Base-by-base conservation (phyloP, 2,797 vertebrate genomes). In the Echiichthys vipera region DNA sequence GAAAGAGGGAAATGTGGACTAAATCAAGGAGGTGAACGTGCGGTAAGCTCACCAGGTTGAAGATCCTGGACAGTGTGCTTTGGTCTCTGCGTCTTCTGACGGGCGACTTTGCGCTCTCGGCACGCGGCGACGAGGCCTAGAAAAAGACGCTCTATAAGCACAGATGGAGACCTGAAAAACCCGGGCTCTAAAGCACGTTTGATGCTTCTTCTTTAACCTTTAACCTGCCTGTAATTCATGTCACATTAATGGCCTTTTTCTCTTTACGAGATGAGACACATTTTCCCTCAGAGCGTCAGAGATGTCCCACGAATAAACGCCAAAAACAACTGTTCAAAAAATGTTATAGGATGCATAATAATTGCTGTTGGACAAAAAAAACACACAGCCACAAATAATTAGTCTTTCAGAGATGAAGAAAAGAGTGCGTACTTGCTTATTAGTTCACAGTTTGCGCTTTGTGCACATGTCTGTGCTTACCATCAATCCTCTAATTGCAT, bases 1-100 rank as follows among this genome's bases (percentile, higher is more conserved):
- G 22, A 57, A 34, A 53, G 22, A 25, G 27, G n/a, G 20, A 13
- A 9, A 39, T 10, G 45, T 43, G 32, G 40, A 24, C 61, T 15
- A 7, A 40, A 49, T 15, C 17, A 37, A 29, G 25, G 24, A n/a
- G 36, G 27, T 10, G 25, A 37, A 29, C 2, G 9, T 68, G 61
- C 25, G n/a, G 53, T 36, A 4, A 70, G 81, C 94, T 95, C 93
- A 95, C 95, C 95, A 95, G 89, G 91, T 89, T 95, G 95, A 95
- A 95, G 94, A 95, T 74, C 92, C 89, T 88, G 93, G 95, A 95
- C 90, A 95, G 88, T 71, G 94, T 95, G 84, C 94, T 94, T 82
- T 95, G 94, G 81, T 94, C 93, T 81, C 91, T 89, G 84, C 94
- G 93, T 80, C 93, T 91, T 81, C 94, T 91, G 84, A 93, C 79